Conservation (phyloP, 1,140 invertebrate species). For the Drosophila punjabiensis region DNA sequence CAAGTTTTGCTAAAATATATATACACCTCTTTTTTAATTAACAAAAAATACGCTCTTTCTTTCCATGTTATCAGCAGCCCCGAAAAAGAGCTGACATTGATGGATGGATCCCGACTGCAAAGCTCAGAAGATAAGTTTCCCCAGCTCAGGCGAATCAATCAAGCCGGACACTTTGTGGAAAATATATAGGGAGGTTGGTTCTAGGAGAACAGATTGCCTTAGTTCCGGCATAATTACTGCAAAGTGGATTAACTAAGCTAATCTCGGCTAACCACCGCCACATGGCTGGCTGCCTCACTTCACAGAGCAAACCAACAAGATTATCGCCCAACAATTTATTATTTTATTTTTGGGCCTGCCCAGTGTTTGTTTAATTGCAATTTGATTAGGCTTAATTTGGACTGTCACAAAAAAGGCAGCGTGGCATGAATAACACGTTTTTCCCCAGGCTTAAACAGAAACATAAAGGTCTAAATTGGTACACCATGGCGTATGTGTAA, state of each 20-base stretch:
- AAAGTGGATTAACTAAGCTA: slow-evolving; percentile 48
- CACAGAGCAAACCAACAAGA: slow-evolving; percentile 7
- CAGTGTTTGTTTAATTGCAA: slow-evolving; percentile 23
- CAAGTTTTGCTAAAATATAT: not conserved
- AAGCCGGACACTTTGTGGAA: slow-evolving; percentile 31
- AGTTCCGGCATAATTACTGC: slow-evolving; percentile 33
- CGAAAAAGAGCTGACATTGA: slow-evolving; percentile 39
- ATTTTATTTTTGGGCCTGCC: slow-evolving; percentile 7
- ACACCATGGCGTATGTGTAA: slow-evolving; percentile 54
- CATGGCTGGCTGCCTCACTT: slow-evolving; percentile 7
- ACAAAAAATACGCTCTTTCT: not conserved
- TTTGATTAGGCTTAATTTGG: slow-evolving; percentile 26
- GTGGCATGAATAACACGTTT: slow-evolving; percentile 27
- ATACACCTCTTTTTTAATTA: slow-evolving; percentile 12
- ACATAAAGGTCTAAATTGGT: not conserved
- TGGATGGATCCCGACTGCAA: slow-evolving; percentile 27
- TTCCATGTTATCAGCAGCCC: slow-evolving; percentile 1
- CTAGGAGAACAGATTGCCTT: slow-evolving; percentile 34
- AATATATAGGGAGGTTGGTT: not conserved
- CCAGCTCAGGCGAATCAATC: slow-evolving; percentile 28
- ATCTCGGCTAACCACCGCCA: slow-evolving; percentile 28
- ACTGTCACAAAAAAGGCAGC: not conserved
- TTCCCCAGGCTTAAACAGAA: not conserved
- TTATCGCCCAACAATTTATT: slow-evolving; percentile 24
- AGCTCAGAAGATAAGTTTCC: slow-evolving; percentile 29